phyloP scores from a whole-genome alignment of 2,113 vertebrate species.

The Atherinomorus stipes region DNA sequence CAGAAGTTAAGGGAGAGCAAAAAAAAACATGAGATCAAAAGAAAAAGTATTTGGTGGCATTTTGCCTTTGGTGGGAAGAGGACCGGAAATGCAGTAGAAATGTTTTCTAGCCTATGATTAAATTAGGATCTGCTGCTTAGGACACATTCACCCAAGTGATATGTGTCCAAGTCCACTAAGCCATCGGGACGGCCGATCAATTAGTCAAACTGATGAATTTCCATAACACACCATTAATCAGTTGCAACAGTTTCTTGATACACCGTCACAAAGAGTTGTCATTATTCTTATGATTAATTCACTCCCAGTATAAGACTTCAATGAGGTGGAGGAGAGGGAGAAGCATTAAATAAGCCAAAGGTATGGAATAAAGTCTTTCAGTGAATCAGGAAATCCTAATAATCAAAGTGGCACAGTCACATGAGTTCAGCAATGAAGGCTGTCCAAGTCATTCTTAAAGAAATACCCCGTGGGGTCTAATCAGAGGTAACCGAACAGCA shows the following conservation, averaged over 20 bases:
- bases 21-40: not conserved
- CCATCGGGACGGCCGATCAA: not conserved
- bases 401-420: not conserved
- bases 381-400: constrained; percentile 1
- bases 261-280: constrained; percentile 18
- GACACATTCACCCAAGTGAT: not conserved
- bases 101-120: not conserved
- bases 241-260: constrained; percentile 4
- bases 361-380: constrained; percentile 33
- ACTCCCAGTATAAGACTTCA: constrained; percentile 2
- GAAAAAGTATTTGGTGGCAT: not conserved
- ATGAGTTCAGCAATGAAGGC: not conserved
- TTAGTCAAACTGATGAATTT: constrained; percentile 22
- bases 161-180: not conserved
- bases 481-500: constrained; percentile 11
- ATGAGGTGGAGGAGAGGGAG: not conserved
- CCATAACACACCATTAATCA: constrained; percentile 3
- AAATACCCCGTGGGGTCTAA: not conserved
- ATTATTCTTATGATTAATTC: constrained; percentile 20
- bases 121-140: not conserved
- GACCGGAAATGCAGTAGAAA: not conserved
- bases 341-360: constrained; percentile 7
- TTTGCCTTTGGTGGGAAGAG: not conserved
- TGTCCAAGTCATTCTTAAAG: not conserved
- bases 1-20: not conserved